Conservation (phyloP, 2,113 vertebrate species). For the Gila orcuttii region DNA sequence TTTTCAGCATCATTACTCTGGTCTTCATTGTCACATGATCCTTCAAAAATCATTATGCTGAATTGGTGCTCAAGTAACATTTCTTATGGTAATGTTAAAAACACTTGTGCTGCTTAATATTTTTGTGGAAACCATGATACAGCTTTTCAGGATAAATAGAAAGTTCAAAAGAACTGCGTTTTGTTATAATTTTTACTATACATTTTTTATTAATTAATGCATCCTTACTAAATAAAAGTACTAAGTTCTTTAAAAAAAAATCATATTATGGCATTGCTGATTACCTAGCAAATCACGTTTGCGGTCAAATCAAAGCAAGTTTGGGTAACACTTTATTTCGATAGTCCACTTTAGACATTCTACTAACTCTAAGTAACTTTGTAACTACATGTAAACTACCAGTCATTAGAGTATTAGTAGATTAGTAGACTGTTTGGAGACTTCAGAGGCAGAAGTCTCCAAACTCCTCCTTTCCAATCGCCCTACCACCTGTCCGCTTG, state of each 20-base stretch:
- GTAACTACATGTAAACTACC: no score
- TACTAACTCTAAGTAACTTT: no score
- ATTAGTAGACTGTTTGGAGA: no score
- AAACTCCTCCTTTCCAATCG: no score
- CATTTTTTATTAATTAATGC: background rate
- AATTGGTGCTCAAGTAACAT: background rate
- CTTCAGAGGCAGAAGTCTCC: no score
- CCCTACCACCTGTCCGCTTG: no score
- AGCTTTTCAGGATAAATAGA: background rate
- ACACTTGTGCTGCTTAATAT: background rate
- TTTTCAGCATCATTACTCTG: background rate
- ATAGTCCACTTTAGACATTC: no score
- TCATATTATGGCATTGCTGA: no score
- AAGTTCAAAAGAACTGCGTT: background rate
- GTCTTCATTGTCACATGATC: background rate
- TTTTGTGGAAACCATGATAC: background rate
- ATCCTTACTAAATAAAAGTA: background rate
- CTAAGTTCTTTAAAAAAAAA: background rate
- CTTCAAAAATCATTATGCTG: background rate
- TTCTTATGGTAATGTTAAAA: background rate
- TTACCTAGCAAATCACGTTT: background rate
- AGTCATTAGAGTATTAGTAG: no score
- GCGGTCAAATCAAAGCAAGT: background rate
- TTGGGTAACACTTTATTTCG: no score
- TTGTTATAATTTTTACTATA: background rate